Evolutionary conservation across 2,797 vertebrate species (phyloP).

Genomic region (Lacerta agilis): DNA sequence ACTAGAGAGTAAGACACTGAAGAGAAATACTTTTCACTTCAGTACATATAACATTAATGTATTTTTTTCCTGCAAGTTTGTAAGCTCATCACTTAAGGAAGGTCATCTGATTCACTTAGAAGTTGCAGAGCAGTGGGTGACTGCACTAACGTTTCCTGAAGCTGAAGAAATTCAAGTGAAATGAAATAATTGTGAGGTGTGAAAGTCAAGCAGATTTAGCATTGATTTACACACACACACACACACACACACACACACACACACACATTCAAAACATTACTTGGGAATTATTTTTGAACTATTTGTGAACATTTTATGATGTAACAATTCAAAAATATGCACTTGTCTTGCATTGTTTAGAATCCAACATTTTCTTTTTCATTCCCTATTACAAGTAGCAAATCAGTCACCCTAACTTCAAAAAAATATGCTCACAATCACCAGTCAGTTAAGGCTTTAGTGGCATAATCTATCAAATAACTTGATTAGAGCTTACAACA

Average conservation of each 20-base stretch:
- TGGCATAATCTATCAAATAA: background rate
- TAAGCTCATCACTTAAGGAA: background rate
- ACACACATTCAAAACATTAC: background rate
- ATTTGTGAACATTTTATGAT: background rate
- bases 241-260: too few species aligned
- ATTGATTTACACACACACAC: background rate
- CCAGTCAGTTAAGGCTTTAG: background rate
- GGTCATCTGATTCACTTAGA: background rate
- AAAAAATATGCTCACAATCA: background rate
- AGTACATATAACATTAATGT: background rate
- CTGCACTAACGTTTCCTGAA: background rate
- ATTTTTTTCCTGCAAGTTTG: background rate
- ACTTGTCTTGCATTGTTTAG: background rate
- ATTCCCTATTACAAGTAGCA: background rate
- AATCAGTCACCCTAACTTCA: background rate
- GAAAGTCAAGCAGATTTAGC: background rate
- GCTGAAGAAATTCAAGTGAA: background rate
- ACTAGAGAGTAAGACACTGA: background rate
- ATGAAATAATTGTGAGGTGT: background rate
- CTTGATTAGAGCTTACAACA: background rate
- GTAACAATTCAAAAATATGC: background rate
- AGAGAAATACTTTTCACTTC: background rate
- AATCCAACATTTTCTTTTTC: background rate
- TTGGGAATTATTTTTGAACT: background rate
- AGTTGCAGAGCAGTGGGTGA: background rate